phyloP scores from a whole-genome alignment of 1,140 invertebrate species.

The Galleria mellonella region DNA sequence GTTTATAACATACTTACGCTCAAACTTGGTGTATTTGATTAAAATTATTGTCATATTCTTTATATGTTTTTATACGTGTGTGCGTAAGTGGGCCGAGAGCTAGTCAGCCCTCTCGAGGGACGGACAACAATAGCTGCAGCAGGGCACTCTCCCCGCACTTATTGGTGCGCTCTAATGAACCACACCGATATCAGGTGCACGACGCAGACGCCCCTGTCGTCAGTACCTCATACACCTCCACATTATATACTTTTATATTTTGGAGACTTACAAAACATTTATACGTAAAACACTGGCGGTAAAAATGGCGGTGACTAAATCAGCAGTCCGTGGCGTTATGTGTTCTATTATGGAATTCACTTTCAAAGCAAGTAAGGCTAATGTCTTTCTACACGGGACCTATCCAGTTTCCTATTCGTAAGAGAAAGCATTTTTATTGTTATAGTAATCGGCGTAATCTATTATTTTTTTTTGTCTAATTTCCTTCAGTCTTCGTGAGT shows the following conservation, averaged over 20 bases:
- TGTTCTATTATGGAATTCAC: conserved; percentile 68
- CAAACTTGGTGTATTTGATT: too few species aligned
- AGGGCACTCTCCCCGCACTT: conserved; percentile 44
- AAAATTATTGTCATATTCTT: too few species aligned
- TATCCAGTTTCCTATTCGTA: not conserved
- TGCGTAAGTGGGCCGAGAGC: conserved; percentile 53
- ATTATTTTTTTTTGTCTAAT: conserved; percentile 18
- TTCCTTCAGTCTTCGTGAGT: conserved; percentile 11
- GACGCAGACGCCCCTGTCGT: conserved; percentile 21
- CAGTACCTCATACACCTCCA: conserved; percentile 5
- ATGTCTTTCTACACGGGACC: conserved; percentile 1
- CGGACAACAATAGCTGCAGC: conserved; percentile 61
- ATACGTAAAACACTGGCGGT: not conserved
- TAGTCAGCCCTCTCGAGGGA: conserved; percentile 50
- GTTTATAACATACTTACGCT: not conserved
- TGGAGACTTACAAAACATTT: not conserved
- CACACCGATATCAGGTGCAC: conserved; percentile 38
- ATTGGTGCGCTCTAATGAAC: conserved; percentile 64
- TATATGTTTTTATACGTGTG: conserved; percentile 30
- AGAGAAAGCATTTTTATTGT: conserved; percentile 17
- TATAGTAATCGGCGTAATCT: conserved; percentile 8
- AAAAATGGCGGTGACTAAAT: conserved; percentile 59
- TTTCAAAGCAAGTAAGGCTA: conserved; percentile 67
- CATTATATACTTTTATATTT: not conserved
- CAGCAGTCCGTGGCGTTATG: conserved; percentile 61